Evolutionary conservation across 2,113 vertebrate genomes (phyloP).

Genomic region (Pogonocichla stellata): DNA sequence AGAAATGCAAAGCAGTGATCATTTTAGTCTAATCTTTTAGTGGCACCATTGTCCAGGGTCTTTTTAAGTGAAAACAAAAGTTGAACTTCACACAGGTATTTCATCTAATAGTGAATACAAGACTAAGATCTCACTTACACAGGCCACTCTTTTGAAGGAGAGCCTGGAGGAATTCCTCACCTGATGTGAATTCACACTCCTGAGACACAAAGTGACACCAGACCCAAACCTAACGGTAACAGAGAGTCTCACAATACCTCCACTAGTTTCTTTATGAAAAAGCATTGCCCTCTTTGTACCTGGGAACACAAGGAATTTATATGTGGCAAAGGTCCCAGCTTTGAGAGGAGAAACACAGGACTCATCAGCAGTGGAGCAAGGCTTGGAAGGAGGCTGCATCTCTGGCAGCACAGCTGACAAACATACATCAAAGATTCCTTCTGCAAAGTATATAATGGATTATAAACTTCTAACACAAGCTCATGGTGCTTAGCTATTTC

Average conservation of each 20-base stretch:
- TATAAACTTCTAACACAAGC: neutral
- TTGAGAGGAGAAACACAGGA: neutral
- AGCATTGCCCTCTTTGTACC: neutral
- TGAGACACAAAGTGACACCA: neutral
- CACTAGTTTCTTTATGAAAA: neutral
- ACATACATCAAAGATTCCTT: neutral
- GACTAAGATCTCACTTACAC: neutral
- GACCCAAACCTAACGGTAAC: rapidly evolving
- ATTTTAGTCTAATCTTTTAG: neutral
- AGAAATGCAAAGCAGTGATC: rapidly evolving
- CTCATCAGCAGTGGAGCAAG: neutral
- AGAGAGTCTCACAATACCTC: neutral
- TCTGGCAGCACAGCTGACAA: neutral
- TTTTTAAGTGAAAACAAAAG: neutral
- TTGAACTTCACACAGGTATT: neutral
- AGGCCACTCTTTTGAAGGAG: neutral
- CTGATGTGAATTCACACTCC: neutral
- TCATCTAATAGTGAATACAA: neutral
- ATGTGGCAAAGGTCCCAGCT: neutral
- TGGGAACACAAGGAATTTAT: neutral
- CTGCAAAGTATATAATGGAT: neutral
- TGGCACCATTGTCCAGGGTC: neutral
- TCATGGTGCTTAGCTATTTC: neutral
- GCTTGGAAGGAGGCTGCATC: neutral
- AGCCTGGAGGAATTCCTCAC: neutral